phyloP scores from a whole-genome alignment of 1,140 invertebrate species.

The Geopemphigus sp. region DNA sequence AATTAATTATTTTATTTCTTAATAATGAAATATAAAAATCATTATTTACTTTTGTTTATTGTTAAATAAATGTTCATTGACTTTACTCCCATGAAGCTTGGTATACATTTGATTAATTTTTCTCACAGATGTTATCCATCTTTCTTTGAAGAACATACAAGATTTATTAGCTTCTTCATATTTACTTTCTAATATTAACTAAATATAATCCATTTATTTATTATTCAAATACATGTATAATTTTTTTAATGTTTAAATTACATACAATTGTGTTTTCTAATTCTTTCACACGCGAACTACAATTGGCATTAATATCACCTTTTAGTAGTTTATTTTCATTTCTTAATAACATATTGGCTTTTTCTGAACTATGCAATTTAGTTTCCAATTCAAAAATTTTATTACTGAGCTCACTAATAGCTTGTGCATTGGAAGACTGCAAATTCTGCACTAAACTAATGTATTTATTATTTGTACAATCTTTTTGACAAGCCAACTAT shows the following conservation, averaged over 20 bases:
- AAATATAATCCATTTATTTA: neutral
- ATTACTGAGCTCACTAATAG: neutral
- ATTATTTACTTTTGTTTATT: constrained; percentile 31
- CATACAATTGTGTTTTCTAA: constrained; percentile 26
- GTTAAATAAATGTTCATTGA: constrained; percentile 8
- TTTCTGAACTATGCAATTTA: neutral
- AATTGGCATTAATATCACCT: neutral
- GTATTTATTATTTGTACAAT: neutral
- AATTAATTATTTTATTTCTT: constrained; percentile 53
- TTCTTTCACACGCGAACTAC: neutral
- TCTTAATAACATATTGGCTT: constrained; percentile 20
- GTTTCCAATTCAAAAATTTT: constrained; percentile 15
- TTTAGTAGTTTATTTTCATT: constrained; percentile 14
- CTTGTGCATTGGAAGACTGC: neutral
- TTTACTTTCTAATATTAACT: constrained; percentile 8
- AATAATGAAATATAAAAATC: neutral
- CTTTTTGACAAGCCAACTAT: constrained; percentile 3
- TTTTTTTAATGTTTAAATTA: neutral
- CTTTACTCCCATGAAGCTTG: neutral
- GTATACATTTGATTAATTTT: constrained; percentile 11
- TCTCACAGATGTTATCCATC: constrained; percentile 14
- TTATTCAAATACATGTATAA: neutral
- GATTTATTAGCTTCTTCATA: constrained; percentile 16
- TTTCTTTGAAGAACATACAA: constrained; percentile 20
- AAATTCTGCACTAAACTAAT: neutral